A percentile compares a stretch with the other conserved stretches of the same genome.
Evolutionary conservation across 2,888 invertebrate genomes (phyloP).

Genomic region (Xanthorhoe designata): DNA sequence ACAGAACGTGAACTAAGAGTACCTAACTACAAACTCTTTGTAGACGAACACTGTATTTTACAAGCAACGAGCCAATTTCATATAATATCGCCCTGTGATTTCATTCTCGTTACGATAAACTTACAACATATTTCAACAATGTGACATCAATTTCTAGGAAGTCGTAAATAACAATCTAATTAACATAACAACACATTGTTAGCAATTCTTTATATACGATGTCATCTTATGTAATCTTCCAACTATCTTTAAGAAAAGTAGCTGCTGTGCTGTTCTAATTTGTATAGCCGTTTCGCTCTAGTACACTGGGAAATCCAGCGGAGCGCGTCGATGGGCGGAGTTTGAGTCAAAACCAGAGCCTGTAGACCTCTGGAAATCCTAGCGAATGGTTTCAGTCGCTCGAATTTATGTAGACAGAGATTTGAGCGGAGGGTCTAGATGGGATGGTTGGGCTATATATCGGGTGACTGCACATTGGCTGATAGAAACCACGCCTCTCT

Average conservation of each 20-base stretch:
- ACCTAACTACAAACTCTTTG: not conserved
- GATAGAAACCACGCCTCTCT: conserved; percentile 80
- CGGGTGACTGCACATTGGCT: conserved; percentile 85
- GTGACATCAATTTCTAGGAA: conserved; percentile 72
- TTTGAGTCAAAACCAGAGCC: conserved; percentile 57
- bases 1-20: too few species aligned
- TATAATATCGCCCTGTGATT: conserved; percentile 22
- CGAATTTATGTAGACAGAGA: conserved; percentile 49
- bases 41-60: not conserved
- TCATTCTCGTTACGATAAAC: conserved; percentile 49
- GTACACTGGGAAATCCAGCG: conserved; percentile 65
- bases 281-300: conserved; percentile 61
- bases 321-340: conserved; percentile 81
- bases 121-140: conserved; percentile 69
- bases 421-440: conserved; percentile 55
- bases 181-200: conserved; percentile 80
- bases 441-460: conserved; percentile 75
- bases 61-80: not conserved
- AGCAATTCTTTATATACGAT: conserved; percentile 73
- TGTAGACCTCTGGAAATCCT: conserved; percentile 66
- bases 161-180: conserved; percentile 79
- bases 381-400: conserved; percentile 52
- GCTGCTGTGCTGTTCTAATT: conserved; percentile 69
- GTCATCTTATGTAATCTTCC: conserved; percentile 74
- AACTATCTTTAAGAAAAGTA: conserved; percentile 84